These are phyloP conservation scores for Peromyscus melanophrys DNA, from an alignment of 2,797 vertebrate species.

Conservation along the genomic window DNA sequence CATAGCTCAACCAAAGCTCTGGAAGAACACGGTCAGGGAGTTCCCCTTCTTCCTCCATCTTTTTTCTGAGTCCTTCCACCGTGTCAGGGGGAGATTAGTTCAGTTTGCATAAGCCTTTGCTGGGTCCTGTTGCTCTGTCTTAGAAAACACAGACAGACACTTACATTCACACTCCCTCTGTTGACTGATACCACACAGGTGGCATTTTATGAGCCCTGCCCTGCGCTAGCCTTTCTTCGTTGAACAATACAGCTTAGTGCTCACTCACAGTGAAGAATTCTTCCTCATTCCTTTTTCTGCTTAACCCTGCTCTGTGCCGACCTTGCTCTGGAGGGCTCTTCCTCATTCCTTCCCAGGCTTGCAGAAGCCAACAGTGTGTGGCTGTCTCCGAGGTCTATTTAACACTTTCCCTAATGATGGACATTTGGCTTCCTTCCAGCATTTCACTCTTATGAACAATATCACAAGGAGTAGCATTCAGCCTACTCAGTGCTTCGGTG, in stretches of 20 bases:
- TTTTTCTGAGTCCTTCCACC: background rate
- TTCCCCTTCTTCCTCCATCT: background rate
- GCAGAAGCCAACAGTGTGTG: background rate
- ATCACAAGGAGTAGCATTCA: background rate
- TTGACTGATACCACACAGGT: background rate
- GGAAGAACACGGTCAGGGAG: background rate
- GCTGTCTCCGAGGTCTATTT: background rate
- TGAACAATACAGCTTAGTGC: conserved; percentile 10
- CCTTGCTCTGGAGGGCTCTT: conserved; percentile 15
- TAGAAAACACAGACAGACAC: conserved; percentile 8
- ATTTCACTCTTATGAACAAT: background rate
- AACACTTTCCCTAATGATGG: background rate
- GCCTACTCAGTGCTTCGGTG: background rate
- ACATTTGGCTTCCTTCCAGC: background rate
- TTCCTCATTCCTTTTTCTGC: conserved; percentile 60
- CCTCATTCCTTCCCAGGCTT: conserved; percentile 43
- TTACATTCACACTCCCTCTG: background rate
- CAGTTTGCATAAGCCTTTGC: background rate
- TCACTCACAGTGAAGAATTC: background rate
- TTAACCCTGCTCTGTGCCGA: conserved; percentile 1
- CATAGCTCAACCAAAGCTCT: background rate
- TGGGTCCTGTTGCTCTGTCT: conserved; percentile 15
- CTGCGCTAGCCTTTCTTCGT: background rate
- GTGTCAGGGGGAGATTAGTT: background rate
- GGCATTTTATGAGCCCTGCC: background rate